A percentile compares a stretch with the other conserved stretches of the same genome.
Conservation (phyloP, 2,797 vertebrate genomes). For the Buphagus erythrorhynchus region DNA sequence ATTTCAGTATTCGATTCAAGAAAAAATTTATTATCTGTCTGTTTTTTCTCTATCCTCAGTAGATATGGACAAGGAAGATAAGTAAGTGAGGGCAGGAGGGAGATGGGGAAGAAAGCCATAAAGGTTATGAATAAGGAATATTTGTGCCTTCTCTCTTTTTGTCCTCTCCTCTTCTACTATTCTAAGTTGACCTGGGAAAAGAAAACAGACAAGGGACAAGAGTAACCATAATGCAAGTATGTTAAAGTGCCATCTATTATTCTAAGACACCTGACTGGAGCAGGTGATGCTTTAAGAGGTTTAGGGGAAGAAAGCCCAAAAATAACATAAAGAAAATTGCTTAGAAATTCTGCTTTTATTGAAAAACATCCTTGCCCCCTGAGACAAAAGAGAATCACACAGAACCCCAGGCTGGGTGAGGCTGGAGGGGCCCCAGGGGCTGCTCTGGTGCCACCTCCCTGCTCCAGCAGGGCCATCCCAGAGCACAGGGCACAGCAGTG, state of each 20-base stretch:
- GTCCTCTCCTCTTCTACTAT: neutral
- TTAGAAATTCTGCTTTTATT: neutral
- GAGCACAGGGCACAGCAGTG: neutral
- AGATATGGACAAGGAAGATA: accelerated
- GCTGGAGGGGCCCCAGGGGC: neutral
- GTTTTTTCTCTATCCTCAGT: neutral
- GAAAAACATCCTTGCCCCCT: neutral
- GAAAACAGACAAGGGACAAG: neutral
- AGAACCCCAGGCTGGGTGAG: accelerated
- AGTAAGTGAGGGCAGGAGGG: neutral
- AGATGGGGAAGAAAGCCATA: neutral
- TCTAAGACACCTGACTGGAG: neutral
- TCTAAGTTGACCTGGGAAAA: neutral
- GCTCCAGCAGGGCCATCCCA: neutral
- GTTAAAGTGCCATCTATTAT: neutral
- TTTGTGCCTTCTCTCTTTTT: neutral
- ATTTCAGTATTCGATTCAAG: neutral
- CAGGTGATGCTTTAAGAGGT: neutral
- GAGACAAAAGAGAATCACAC: neutral
- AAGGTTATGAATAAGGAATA: neutral
- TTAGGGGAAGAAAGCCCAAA: neutral
- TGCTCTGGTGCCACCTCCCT: neutral
- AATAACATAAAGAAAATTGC: neutral
- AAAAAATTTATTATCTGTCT: neutral
- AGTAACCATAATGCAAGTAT: neutral